Evolutionary conservation across 2,888 invertebrate genomes (phyloP), one percentile per base, ranked within the genome.

Genomic region (Hermaeophaga mercurialis): DNA sequence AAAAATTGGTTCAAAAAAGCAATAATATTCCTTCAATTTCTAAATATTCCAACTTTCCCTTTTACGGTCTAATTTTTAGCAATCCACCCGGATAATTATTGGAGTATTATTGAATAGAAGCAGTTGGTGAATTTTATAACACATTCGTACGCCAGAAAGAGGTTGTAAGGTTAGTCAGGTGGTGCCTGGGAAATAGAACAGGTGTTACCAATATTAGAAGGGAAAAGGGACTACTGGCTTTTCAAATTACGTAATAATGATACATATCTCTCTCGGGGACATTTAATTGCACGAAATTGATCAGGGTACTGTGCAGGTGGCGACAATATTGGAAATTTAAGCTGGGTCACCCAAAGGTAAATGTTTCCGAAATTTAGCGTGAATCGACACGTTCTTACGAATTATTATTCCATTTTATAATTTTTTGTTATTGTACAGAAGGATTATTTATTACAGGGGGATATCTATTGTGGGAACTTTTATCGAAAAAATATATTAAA

Each of bases 161-260:
- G 11, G 33, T 7, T 34, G 34, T 56, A 31, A 26, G 11, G 33
- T 7, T 39, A 47, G 57, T 62, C 62, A 62, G 62, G 62, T 61
- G 59, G 58, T 61, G 59, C 17, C 62, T 43, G 64, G 64, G 66
- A 64, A 66, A 36, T 6, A 48, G 41, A 58, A 57, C 66, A 66
- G 66, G 66, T 66, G 66, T 54, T 31, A 54, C 46, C 36, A 48
- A 24, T 46, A 15, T 41, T 50, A 15, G 18, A 43, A 44, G 52
- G 52, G 43, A 44, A 44, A 33, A 57, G 45, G 55, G 56, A 47
- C 45, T 50, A 52, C 48, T 14, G 14, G 43, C 24, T 52, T 50
- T 58, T 44, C 26, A 55, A 55, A 61, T 57, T 61, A 48, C 33
- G 55, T 45, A 58, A 58, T 58, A 54, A 54, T 46, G 33, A 54